Conservation (phyloP, 2,888 invertebrate genomes). For the Schrankia costaestrigalis region DNA sequence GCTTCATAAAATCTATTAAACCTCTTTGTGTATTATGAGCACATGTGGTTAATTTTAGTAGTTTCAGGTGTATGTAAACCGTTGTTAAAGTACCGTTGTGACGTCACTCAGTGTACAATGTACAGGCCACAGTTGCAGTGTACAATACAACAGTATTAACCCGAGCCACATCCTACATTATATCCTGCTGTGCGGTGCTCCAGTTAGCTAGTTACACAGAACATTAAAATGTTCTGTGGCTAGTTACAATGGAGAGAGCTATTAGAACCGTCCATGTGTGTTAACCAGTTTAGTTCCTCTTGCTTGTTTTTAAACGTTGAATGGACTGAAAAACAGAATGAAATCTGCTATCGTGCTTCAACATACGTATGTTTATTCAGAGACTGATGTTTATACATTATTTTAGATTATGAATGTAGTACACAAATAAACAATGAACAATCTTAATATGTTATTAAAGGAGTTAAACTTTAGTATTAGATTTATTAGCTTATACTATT, state of each 20-base stretch:
- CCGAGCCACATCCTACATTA: slow-evolving; percentile 21
- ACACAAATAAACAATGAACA: background rate
- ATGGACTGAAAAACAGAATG: slow-evolving; percentile 51
- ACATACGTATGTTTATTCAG: slow-evolving; percentile 16
- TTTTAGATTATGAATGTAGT: slow-evolving; percentile 10
- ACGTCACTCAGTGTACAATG: slow-evolving; percentile 6
- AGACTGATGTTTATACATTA: slow-evolving; percentile 16
- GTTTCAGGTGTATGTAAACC: slow-evolving; percentile 9
- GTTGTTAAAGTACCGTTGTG: slow-evolving; percentile 2
- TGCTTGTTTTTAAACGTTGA: slow-evolving; percentile 54
- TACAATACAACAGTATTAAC: slow-evolving; percentile 17
- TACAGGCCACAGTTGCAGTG: slow-evolving; percentile 13
- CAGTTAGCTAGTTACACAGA: slow-evolving; percentile 55
- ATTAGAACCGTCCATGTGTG: slow-evolving; percentile 70
- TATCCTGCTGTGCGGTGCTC: slow-evolving; percentile 40
- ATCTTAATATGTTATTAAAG: background rate
- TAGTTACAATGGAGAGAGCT: slow-evolving; percentile 63
- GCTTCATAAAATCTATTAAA: slow-evolving; percentile 3
- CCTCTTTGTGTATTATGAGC: too few relatives aligned
- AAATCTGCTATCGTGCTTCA: slow-evolving; percentile 40
- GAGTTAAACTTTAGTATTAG: background rate
- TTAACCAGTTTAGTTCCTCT: slow-evolving; percentile 65
- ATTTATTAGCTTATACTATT: too few relatives aligned
- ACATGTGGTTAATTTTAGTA: slow-evolving; percentile 16
- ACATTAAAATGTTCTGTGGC: too few relatives aligned